Conservation (phyloP, 2,888 invertebrate species). For the Nephrotoma flavescens region DNA sequence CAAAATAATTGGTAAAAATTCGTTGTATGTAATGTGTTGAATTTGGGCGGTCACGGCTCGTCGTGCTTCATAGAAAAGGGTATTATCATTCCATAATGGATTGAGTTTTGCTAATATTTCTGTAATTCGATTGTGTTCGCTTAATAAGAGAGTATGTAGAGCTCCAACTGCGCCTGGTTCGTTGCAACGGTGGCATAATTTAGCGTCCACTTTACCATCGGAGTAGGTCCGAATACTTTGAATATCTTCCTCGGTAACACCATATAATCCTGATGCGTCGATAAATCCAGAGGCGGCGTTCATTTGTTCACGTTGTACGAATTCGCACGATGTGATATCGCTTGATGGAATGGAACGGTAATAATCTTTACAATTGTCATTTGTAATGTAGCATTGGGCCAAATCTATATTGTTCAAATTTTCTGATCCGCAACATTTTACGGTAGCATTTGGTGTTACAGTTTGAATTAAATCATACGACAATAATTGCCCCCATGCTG, state of each 20-base stretch:
- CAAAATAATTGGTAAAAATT: slow-evolving; percentile 63
- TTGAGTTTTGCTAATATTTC: slow-evolving; percentile 53
- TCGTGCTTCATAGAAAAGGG: slow-evolving; percentile 58
- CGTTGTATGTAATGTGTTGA: slow-evolving; percentile 72
- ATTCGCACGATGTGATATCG: slow-evolving; percentile 44
- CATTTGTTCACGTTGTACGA: slow-evolving; percentile 66
- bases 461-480: slow-evolving; percentile 54
- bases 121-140: slow-evolving; percentile 70
- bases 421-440: slow-evolving; percentile 32
- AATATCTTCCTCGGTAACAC: slow-evolving; percentile 55
- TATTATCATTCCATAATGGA: slow-evolving; percentile 65
- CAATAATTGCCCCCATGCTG: slow-evolving; percentile 66
- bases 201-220: slow-evolving; percentile 52
- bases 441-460: slow-evolving; percentile 39
- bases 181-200: slow-evolving; percentile 47
- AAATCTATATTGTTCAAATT: slow-evolving; percentile 20
- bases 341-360: slow-evolving; percentile 53
- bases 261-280: slow-evolving; percentile 73
- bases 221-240: slow-evolving; percentile 53
- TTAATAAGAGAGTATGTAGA: slow-evolving; percentile 53
- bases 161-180: slow-evolving; percentile 52
- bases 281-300: slow-evolving; percentile 70
- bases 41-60: slow-evolving; percentile 62
- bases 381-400: slow-evolving; percentile 39
- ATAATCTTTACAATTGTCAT: slow-evolving; percentile 45